Conservation (phyloP, 2,113 vertebrate genomes). For the Sorex araneus region DNA sequence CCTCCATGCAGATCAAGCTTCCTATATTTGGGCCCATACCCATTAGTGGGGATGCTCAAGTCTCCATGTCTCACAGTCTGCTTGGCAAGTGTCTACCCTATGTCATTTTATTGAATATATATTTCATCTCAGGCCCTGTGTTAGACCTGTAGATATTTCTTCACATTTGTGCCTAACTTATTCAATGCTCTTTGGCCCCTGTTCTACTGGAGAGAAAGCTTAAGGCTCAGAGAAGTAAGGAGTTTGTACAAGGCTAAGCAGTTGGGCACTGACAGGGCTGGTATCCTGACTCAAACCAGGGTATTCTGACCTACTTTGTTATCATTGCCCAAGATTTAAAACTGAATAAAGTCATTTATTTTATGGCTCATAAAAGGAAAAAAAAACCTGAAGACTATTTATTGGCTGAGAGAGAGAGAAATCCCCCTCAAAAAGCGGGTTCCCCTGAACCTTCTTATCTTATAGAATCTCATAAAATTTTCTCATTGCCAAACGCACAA, state of each 20-base stretch:
- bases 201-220: background rate
- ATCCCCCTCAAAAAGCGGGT: background rate
- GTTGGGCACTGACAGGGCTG: background rate
- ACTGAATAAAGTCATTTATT: slow-evolving; percentile 11
- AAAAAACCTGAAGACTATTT: background rate
- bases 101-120: background rate
- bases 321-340: slow-evolving; percentile 4
- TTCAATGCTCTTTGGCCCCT: background rate
- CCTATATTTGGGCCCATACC: background rate
- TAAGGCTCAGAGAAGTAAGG: background rate
- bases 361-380: background rate
- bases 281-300: background rate
- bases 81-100: background rate
- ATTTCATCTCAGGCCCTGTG: background rate
- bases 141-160: background rate
- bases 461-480: background rate
- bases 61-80: background rate
- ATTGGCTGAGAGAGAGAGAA: slow-evolving; percentile 1
- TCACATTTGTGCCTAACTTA: background rate
- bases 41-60: background rate
- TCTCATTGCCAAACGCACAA: background rate
- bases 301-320: background rate
- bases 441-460: background rate
- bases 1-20: background rate
- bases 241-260: background rate